Evolutionary conservation across 2,888 invertebrate species (phyloP), one percentile per base, ranked within the genome.

Genomic region (Sussaba pulchella): DNA sequence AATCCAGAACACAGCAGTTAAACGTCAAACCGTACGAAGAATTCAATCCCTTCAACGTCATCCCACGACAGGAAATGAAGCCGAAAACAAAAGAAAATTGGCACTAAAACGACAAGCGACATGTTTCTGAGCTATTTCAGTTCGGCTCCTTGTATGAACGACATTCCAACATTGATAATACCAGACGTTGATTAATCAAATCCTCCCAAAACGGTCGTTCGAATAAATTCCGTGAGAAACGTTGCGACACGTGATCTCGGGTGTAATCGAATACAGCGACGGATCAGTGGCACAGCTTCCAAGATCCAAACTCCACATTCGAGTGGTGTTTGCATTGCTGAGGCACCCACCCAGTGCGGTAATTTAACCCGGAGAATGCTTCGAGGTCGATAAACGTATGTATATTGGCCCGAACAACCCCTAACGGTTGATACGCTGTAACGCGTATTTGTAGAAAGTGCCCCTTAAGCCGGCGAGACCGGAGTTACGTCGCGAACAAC

Each of bases 361-460:
- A 87, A 87, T 89, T 89, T 84, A 85, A 54, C 83, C 61, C 67
- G 69, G 79, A 86, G n/a, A 88, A 87, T 82, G 78, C 77, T 83
- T 80, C 77, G 75, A 82, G 72, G 79, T 81, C 85, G 87, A 88
- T 87, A 86, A 89, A 85, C 85, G 85, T 86, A 84, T 84, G 83
- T 84, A 78, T 84, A 86, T 87, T 83, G 82, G 85, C 59, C 26
- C 71, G 52, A 63, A 66, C 70, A 80, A 67, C 71, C 70, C 59
- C 71, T 71, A 71, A 80, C 59, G 41, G 79, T 50, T 19, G 61
- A 36, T 80, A 75, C 64, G 19, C 79, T 71, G 45, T 75, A 75
- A 66, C 39, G 41, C 79, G 36, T 54, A 72, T 79, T 70, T 54
- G 43, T 76, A 71, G 73, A 26, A 64, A 59, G 41, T 66, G 66